Evolutionary conservation across 2,113 vertebrate genomes (phyloP).

Genomic region (Abramis brama): DNA sequence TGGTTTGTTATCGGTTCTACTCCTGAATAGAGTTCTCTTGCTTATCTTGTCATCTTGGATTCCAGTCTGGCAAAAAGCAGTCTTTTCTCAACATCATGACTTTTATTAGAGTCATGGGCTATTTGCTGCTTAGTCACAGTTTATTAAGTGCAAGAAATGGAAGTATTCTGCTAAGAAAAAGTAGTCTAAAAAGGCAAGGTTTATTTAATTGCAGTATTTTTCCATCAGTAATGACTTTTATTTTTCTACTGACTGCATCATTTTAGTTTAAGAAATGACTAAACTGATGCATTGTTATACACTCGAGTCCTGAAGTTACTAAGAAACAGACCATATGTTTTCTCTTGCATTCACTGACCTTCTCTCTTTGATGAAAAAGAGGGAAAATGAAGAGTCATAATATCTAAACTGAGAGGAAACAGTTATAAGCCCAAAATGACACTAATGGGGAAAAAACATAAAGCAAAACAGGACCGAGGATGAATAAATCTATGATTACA

Average conservation of each 20-base stretch:
- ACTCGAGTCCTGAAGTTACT: not conserved
- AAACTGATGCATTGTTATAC: not conserved
- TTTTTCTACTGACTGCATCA: not conserved
- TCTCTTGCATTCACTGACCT: not conserved
- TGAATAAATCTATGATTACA: not conserved
- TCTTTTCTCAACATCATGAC: slow-evolving; percentile 15
- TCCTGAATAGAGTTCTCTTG: not conserved
- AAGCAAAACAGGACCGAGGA: not conserved
- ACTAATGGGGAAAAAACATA: no score
- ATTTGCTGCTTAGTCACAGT: slow-evolving; percentile 16
- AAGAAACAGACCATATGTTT: not conserved
- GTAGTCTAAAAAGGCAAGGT: not conserved
- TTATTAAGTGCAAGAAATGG: not conserved
- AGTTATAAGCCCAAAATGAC: no score
- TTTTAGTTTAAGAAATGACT: not conserved
- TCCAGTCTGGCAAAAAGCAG: slow-evolving; percentile 3
- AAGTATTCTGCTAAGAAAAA: not conserved
- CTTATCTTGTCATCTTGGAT: slow-evolving; percentile 7
- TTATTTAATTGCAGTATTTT: not conserved
- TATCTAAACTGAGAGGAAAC: not conserved
- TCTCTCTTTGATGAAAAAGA: not conserved
- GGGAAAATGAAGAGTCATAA: slow-evolving; percentile 6
- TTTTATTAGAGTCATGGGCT: slow-evolving; percentile 20
- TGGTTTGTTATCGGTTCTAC: not conserved
- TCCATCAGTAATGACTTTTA: not conserved